phyloP scores from a whole-genome alignment of 2,113 vertebrate genomes.

The Calypte anna region DNA sequence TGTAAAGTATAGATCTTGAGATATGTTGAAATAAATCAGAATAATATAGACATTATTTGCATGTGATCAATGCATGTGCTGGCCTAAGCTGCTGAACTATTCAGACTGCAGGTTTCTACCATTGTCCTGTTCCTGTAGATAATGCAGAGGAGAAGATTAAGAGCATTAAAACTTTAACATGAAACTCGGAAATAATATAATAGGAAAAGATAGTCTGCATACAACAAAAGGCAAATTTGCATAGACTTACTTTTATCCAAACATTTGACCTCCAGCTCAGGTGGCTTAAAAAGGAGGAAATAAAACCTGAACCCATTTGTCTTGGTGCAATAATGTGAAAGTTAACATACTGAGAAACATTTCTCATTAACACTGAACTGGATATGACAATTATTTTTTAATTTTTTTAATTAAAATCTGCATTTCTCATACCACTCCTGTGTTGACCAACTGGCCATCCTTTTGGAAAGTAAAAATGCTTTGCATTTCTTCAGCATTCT shows the following conservation, averaged over 20 bases:
- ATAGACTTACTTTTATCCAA: constrained; percentile 62
- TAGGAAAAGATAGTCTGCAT: constrained; percentile 41
- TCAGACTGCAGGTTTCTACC: constrained; percentile 48
- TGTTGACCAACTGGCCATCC: neutral
- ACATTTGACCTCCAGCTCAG: constrained; percentile 64
- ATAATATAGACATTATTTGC: constrained; percentile 46
- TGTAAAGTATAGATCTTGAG: constrained; percentile 51
- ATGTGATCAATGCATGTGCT: constrained; percentile 29
- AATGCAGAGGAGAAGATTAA: constrained; percentile 66
- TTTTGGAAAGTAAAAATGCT: neutral
- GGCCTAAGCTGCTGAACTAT: constrained; percentile 63
- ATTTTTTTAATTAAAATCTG: neutral
- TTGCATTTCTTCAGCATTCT: neutral
- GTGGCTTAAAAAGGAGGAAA: constrained; percentile 38
- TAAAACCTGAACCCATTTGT: constrained; percentile 36
- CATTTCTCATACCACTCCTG: neutral
- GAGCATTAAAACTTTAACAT: constrained; percentile 62
- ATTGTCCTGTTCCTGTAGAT: constrained; percentile 69
- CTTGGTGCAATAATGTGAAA: constrained; percentile 41
- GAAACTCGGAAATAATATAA: constrained; percentile 63
- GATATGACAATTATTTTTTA: neutral
- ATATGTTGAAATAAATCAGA: constrained; percentile 68
- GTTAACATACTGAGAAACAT: constrained; percentile 14
- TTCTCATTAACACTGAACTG: constrained; percentile 5
- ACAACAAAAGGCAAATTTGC: constrained; percentile 65